A percentile compares a stretch with the other conserved stretches of the same genome.
phyloP scores from a whole-genome alignment of 2,888 invertebrate genomes.

The Sesia bembeciformis region DNA sequence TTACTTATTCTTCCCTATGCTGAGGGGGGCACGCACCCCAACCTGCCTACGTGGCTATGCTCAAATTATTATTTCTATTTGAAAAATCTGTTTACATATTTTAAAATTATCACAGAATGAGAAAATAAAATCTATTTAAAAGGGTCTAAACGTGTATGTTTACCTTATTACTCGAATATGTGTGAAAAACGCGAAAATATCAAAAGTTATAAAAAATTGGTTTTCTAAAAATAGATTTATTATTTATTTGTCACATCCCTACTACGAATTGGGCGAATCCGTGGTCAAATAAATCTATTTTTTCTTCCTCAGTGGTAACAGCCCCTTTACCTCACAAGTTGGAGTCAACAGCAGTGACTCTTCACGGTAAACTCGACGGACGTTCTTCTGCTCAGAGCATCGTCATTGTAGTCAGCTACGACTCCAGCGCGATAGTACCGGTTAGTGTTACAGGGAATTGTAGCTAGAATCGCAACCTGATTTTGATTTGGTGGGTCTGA shows the following conservation, averaged over 20 bases:
- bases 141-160: too few relatives aligned
- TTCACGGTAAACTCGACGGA: conserved; percentile 89
- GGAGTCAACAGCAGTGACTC: conserved; percentile 89
- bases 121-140: too few relatives aligned
- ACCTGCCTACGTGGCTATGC: too few relatives aligned
- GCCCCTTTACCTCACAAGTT: conserved; percentile 81
- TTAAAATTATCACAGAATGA: too few relatives aligned
- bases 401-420: conserved; percentile 94
- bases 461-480: too few relatives aligned
- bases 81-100: too few relatives aligned
- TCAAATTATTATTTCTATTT: too few relatives aligned
- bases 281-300: neutral
- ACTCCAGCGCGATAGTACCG: conserved; percentile 91
- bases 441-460: conserved; percentile 56
- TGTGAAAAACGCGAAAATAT: too few relatives aligned
- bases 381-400: conserved; percentile 87
- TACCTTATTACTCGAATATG: neutral
- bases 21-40: too few relatives aligned
- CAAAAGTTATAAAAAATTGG: neutral
- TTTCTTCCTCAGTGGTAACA: conserved; percentile 75
- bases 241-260: neutral
- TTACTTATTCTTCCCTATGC: too few relatives aligned
- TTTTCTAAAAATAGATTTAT: neutral
- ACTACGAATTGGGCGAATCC: too few relatives aligned
- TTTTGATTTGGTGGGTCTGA: too few relatives aligned